These are phyloP conservation scores for Camelus dromedarius DNA, from an alignment of 2,113 vertebrate species.

Conservation along the genomic window DNA sequence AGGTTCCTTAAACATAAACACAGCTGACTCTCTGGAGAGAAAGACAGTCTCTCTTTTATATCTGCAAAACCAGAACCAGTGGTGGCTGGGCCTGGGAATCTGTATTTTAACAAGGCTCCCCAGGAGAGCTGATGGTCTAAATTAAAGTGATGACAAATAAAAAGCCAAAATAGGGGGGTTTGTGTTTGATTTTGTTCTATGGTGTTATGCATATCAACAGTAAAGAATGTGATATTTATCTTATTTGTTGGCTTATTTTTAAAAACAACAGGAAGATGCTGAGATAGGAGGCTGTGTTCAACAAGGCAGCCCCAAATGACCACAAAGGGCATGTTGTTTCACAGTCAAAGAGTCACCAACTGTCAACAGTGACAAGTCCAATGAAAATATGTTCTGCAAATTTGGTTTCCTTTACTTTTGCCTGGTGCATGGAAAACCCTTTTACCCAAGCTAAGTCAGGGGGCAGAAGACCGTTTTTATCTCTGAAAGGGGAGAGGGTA, in stretches of 20 bases:
- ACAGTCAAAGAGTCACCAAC: not conserved
- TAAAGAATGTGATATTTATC: not conserved
- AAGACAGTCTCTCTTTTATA: constrained; percentile 7
- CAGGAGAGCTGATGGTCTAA: not conserved
- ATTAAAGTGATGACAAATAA: not conserved
- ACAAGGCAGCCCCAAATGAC: not conserved
- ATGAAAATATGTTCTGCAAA: not conserved
- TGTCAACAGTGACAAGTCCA: not conserved
- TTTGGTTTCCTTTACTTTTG: not conserved
- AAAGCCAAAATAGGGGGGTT: not conserved
- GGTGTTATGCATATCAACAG: not conserved
- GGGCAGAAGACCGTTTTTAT: not conserved
- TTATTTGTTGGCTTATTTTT: constrained; percentile 37
- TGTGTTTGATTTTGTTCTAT: not conserved
- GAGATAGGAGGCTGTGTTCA: not conserved
- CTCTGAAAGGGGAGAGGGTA: not conserved
- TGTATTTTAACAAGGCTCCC: constrained; percentile 16
- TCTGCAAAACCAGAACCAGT: not conserved
- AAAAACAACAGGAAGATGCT: constrained; percentile 23
- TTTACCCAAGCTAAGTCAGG: not conserved
- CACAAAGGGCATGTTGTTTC: constrained; percentile 51
- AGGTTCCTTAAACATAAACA: constrained; percentile 67
- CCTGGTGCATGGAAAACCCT: not conserved
- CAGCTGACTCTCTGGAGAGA: constrained; percentile 4
- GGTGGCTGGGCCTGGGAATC: not conserved